A percentile compares a stretch with the other conserved stretches of the same genome.
Evolutionary conservation across 2,797 vertebrate genomes (phyloP).

Genomic region (Pipistrellus nathusii): DNA sequence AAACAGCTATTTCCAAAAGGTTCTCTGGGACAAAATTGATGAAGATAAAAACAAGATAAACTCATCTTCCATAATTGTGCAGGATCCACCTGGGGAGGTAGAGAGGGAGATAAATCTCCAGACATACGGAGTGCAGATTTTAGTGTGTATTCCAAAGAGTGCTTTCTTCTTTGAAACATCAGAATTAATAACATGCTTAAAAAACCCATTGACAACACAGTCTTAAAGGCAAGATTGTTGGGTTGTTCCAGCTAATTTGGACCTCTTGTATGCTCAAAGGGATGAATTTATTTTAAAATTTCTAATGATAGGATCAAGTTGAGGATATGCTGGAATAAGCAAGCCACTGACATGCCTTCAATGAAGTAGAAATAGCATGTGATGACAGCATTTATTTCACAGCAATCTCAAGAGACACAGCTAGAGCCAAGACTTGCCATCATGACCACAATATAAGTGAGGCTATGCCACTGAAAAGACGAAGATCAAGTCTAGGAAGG

Average conservation of each 20-base stretch:
- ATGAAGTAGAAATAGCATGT: neutral
- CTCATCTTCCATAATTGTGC: neutral
- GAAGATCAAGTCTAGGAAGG: neutral
- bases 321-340: neutral
- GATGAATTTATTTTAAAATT: neutral
- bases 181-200: neutral
- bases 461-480: neutral
- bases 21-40: neutral
- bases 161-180: neutral
- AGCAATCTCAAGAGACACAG: neutral
- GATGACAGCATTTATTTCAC: neutral
- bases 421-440: neutral
- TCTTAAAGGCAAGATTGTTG: neutral
- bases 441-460: neutral
- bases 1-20: neutral
- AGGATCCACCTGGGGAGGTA: neutral
- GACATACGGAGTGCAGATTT: neutral
- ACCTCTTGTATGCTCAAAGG: neutral
- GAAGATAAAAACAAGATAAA: neutral
- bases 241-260: rapidly evolving
- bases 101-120: neutral
- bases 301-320: neutral
- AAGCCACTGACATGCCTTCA: neutral
- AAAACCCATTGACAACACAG: neutral
- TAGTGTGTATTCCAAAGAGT: neutral